phyloP scores from a whole-genome alignment of 2,888 invertebrate genomes.

The Loripinus fragilis region DNA sequence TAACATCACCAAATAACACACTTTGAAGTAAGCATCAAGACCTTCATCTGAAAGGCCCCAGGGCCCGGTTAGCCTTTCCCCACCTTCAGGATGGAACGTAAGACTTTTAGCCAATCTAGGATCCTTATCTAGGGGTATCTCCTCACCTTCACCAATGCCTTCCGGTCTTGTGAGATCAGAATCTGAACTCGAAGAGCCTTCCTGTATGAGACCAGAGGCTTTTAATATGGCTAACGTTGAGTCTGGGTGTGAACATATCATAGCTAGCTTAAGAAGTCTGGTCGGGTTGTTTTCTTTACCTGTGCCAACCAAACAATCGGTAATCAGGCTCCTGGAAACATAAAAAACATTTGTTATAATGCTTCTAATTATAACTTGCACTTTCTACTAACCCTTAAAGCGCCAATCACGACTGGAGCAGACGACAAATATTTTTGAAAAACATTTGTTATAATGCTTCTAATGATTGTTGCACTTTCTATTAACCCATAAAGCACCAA shows the following conservation, averaged over 20 bases:
- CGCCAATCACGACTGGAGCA: too few species aligned
- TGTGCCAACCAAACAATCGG: background rate
- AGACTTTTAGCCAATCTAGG: background rate
- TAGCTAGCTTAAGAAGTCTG: background rate
- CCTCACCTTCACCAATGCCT: background rate
- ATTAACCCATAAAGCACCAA: too few species aligned
- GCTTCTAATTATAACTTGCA: too few species aligned
- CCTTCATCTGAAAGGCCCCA: slow-evolving; percentile 9
- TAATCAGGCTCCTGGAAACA: background rate
- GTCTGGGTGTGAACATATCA: slow-evolving; percentile 3
- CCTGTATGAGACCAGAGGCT: background rate
- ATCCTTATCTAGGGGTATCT: background rate
- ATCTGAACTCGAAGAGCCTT: background rate
- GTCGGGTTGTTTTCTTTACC: background rate
- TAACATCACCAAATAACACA: background rate
- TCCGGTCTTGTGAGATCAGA: background rate
- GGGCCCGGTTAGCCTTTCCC: background rate
- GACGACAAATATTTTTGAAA: too few species aligned
- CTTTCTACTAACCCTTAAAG: too few species aligned
- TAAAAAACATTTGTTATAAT: too few species aligned
- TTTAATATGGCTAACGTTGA: background rate
- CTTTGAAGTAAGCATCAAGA: background rate
- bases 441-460: too few species aligned
- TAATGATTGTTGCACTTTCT: too few species aligned
- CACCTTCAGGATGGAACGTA: background rate